Percentiles rank a stretch among this genome's conserved stretches.
Conservation (phyloP, 2,797 vertebrate genomes). For the Fistularia tabacaria region DNA sequence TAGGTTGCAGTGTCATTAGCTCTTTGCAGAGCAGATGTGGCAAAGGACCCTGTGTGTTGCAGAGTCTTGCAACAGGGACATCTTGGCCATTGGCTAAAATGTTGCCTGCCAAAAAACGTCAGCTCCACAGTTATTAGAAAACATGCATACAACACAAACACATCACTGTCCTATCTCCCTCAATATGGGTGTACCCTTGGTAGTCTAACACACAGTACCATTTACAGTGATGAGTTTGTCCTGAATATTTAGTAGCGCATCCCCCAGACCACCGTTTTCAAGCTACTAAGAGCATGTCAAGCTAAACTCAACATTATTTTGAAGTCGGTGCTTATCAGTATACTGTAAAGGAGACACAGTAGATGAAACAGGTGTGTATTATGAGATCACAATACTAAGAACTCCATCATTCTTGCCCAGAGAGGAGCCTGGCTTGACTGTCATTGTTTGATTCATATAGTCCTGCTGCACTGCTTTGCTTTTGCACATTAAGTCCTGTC, state of each 20-base stretch:
- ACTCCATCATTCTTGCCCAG: constrained; percentile 38
- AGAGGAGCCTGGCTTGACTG: constrained; percentile 18
- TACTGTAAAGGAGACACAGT: constrained; percentile 58
- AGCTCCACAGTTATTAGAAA: constrained; percentile 47
- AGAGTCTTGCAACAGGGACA: constrained; percentile 67
- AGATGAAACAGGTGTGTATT: constrained; percentile 66
- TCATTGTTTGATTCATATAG: constrained; percentile 14
- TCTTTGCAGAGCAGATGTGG: constrained; percentile 79
- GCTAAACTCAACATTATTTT: constrained; percentile 73
- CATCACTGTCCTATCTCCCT: constrained; percentile 52
- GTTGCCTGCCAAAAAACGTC: constrained; percentile 49
- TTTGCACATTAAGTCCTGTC: constrained; percentile 10
- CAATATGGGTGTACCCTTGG: constrained; percentile 57
- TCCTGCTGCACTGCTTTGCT: not conserved
- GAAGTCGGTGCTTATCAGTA: constrained; percentile 59
- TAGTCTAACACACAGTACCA: constrained; percentile 62
- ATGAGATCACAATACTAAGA: constrained; percentile 46
- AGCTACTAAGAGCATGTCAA: constrained; percentile 72
- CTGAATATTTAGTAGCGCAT: constrained; percentile 76
- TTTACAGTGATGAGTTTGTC: constrained; percentile 74
- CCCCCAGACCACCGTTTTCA: constrained; percentile 69
- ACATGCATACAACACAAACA: constrained; percentile 27
- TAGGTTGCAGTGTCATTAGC: constrained; percentile 76
- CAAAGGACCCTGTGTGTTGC: constrained; percentile 67
- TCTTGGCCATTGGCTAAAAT: constrained; percentile 50